Conservation (phyloP, 2,113 vertebrate genomes). For the Syrmaticus mikado region DNA sequence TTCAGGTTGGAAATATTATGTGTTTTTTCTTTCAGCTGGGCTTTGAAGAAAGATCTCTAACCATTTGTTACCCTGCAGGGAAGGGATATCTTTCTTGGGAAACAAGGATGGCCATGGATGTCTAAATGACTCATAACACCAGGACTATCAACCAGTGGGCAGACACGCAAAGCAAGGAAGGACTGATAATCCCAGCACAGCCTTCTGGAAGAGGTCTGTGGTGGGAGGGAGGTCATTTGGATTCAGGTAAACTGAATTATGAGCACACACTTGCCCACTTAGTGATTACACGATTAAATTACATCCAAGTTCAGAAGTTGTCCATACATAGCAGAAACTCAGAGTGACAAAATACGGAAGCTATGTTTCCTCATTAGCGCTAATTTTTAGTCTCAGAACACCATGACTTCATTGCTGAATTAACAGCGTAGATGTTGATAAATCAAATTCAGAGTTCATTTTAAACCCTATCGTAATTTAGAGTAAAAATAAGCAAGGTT, state of each 20-base stretch:
- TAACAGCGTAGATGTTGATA: slow-evolving; percentile 40
- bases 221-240: not conserved
- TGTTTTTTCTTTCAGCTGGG: not conserved
- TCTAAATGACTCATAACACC: not conserved
- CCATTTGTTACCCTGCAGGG: not conserved
- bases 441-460: slow-evolving; percentile 53
- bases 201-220: accelerated
- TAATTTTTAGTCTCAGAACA: slow-evolving; percentile 29
- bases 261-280: not conserved
- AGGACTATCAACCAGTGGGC: not conserved
- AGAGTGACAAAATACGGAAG: not conserved
- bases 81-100: not conserved
- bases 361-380: slow-evolving; percentile 48
- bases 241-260: not conserved
- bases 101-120: accelerated
- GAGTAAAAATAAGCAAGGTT: slow-evolving; percentile 44
- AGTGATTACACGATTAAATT: not conserved
- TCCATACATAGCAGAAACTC: not conserved
- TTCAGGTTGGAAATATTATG: accelerated
- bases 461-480: slow-evolving; percentile 29
- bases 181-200: not conserved
- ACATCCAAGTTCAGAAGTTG: not conserved
- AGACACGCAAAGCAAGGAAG: not conserved
- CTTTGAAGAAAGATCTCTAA: not conserved
- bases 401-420: slow-evolving; percentile 36